These are phyloP conservation scores for Buathra laborator DNA, from an alignment of 2,888 invertebrate genomes.

Conservation along the genomic window DNA sequence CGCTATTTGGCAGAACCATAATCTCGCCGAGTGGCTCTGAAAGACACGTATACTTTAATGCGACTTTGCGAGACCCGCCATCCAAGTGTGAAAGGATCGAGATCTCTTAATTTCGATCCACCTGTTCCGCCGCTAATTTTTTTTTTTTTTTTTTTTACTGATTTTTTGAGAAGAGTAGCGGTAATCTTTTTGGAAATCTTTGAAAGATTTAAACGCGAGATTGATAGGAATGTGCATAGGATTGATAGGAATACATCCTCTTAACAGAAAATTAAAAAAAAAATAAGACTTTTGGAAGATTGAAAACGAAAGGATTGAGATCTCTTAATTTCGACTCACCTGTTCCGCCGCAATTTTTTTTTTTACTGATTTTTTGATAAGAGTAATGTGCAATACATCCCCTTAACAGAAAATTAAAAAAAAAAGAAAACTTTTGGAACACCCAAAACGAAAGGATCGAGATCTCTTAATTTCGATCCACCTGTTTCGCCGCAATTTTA, in stretches of 20 bases:
- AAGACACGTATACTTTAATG: slow-evolving; percentile 1
- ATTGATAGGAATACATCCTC: no score
- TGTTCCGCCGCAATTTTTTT: no score
- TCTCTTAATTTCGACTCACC: no score
- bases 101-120: slow-evolving; percentile 45
- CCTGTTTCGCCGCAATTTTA: background rate
- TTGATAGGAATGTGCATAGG: no score
- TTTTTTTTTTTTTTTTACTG: background rate
- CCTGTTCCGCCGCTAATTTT: background rate
- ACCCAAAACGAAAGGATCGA: slow-evolving; percentile 35
- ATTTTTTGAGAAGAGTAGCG: background rate
- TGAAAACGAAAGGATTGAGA: no score
- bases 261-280: background rate
- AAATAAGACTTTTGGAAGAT: background rate
- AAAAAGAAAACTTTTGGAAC: no score
- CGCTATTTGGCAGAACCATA: slow-evolving; percentile 30
- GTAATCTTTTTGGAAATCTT: no score
- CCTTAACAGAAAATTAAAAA: no score
- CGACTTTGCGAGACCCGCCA: slow-evolving; percentile 1
- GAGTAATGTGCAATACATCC: no score
- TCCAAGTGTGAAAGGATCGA: slow-evolving; percentile 17
- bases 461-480: slow-evolving; percentile 46
- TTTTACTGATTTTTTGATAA: no score
- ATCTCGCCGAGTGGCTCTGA: slow-evolving; percentile 14
- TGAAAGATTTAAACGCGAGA: no score